Base-by-base conservation (phyloP, 2,888 invertebrate species). In the Chouioia cunea region DNA sequence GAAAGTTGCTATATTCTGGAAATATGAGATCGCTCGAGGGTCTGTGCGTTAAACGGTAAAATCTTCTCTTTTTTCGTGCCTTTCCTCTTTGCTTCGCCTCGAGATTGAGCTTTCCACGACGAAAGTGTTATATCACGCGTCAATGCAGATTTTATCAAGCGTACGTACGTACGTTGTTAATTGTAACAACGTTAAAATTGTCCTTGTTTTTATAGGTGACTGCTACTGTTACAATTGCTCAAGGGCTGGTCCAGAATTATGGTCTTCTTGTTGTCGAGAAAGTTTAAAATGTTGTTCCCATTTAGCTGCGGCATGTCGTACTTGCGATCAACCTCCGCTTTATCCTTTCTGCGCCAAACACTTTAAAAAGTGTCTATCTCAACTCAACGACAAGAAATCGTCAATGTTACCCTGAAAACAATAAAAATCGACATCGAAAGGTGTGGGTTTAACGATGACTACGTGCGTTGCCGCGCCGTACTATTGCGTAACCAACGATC, bases 221-320 rank as follows among this genome's bases (percentile, higher is more conserved):
- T 86, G 86, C 71, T 82, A 81, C 73, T 86, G 86, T 75, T 79
- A 83, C 76, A 84, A 83, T 74, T 83, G 82, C 73, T 81, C 83
- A 4, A 75, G 80, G 6, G 83, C 82, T 1, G 83, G 83, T 44
- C 83, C 85, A 6, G 82, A 85, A 70, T 77, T 82, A 69, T 86
- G 86, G 86, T 81, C 84, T 44, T 79, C 82, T 6, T 86, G 86
- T 74, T 86, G 86, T 65, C 81, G 82, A 52, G 82, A 83, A 74
- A 81, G 82, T 73, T 74, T 82, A 23, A 80, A 82, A 71, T 86
- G 86, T 71, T 86, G 86, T 74, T 85, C 84, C 2, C 81, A 86
- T 67, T 79, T 86, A 54, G 85, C 86, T 23, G 83, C 83, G 1
- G 86, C 86, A 10, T 86, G 86, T 74, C 80, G 85, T 16, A 83